phyloP scores from a whole-genome alignment of 2,797 vertebrate genomes.

The Crotalus adamanteus region DNA sequence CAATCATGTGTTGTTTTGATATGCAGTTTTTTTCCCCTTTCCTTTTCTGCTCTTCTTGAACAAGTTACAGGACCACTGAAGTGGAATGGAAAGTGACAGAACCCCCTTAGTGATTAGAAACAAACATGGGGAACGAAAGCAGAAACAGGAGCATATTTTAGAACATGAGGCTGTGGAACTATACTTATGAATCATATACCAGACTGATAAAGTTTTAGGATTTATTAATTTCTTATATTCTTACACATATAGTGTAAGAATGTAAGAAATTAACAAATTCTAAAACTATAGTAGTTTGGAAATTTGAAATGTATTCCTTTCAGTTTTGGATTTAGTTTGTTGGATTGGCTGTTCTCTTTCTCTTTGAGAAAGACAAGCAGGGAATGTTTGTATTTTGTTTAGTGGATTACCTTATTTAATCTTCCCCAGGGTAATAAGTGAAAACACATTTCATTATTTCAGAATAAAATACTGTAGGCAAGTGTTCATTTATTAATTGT shows the following conservation, averaged over 20 bases:
- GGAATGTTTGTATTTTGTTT: neutral
- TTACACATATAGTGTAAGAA: neutral
- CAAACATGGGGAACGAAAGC: neutral
- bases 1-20: neutral
- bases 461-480: neutral
- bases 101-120: neutral
- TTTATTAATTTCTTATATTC: neutral
- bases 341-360: neutral
- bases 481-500: neutral
- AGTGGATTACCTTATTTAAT: neutral
- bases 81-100: neutral
- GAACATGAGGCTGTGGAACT: neutral
- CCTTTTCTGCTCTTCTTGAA: neutral
- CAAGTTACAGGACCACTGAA: neutral
- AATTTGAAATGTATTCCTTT: neutral
- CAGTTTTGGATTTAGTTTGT: neutral
- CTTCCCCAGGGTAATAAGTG: neutral
- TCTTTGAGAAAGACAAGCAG: neutral
- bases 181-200: neutral
- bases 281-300: neutral
- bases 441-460: neutral
- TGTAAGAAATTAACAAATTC: too few relatives aligned
- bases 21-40: neutral
- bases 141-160: neutral
- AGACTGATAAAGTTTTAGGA: neutral